Evolutionary conservation across 2,888 invertebrate genomes (phyloP), one percentile per base, ranked within the genome.

Genomic region (Drosophila mercatorum): DNA sequence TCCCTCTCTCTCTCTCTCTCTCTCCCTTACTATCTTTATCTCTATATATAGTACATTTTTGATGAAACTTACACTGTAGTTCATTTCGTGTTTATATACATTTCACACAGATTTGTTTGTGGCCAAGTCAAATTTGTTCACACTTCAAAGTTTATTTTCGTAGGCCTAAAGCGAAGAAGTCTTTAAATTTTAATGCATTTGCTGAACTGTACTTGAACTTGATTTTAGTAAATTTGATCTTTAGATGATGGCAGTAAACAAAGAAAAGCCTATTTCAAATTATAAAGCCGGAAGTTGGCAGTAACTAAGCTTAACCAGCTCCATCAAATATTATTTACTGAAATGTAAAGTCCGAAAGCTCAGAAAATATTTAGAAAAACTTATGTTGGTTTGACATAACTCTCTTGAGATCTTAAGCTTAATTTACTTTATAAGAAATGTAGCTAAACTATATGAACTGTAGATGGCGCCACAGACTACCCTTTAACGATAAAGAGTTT

Each of bases 391-490:
- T 17, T 17, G 17, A 17, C 3, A 7, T 17, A 43, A 14, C 14
- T 10, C 43, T 17, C 17, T 22, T 10, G 4, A 38, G 14, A n/a
- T 14, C 40, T 8, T n/a, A 2, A n/a, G n/a, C 3, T 44, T 22
- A 22, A 22, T 22, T 11, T 44, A 11, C 10, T 10, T 22, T 2
- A 22, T 22, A 22, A 10, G 0, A 22, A 44, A 4, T 10, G 3
- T 2, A 43, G 17, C 17, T 14, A 43, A 43, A 43, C 0, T 4
- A 10, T 43, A 22, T 28, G 31, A 28, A 36, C 51, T 5, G 14
- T 52, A 67, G 40, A 40, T 68, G 58, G 41, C 41, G 68, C 43
- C 68, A 55, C 8, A 4, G 2, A 6, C 6, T 6, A 0, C 41
- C 41, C 28, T 38, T 28, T 8, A 34, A 40, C 6, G 4, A 31